Conservation (phyloP, 2,888 invertebrate genomes). For the Strigamia transsilvanica region DNA sequence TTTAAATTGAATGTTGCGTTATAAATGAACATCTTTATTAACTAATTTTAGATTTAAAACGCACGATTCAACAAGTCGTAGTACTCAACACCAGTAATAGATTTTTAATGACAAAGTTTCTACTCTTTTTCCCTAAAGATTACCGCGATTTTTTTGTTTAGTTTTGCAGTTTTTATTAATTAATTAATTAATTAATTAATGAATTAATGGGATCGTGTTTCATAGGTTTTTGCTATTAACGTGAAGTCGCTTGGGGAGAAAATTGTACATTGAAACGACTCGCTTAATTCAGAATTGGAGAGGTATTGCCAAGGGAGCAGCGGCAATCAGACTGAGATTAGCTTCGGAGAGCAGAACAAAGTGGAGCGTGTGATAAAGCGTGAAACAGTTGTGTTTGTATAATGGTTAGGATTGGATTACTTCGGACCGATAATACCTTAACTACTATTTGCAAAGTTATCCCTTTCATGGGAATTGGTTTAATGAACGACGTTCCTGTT, state of each 20-base stretch:
- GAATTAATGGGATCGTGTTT: neutral
- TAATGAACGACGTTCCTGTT: neutral
- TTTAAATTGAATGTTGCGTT: neutral
- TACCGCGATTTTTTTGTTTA: neutral
- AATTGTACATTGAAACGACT: slow-evolving; percentile 1
- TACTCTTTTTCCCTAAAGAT: slow-evolving; percentile 9
- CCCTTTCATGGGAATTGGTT: neutral
- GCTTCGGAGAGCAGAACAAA: neutral
- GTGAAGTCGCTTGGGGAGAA: neutral
- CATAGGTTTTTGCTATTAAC: neutral
- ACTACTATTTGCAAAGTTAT: neutral
- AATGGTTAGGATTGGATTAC: neutral
- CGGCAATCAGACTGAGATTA: neutral
- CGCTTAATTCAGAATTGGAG: neutral
- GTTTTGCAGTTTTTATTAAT: neutral
- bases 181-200: neutral
- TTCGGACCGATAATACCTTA: neutral
- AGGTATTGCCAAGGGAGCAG: neutral
- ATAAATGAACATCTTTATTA: slow-evolving; percentile 5
- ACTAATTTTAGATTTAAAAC: neutral
- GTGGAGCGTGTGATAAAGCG: slow-evolving; percentile 2
- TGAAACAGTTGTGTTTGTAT: neutral
- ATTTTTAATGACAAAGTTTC: slow-evolving; percentile 16
- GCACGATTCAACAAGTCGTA: neutral
- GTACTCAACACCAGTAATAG: neutral